A percentile compares a stretch with the other conserved stretches of the same genome.
Evolutionary conservation across 2,888 invertebrate species (phyloP).

Genomic region (Rhopalosiphum nymphaeae): DNA sequence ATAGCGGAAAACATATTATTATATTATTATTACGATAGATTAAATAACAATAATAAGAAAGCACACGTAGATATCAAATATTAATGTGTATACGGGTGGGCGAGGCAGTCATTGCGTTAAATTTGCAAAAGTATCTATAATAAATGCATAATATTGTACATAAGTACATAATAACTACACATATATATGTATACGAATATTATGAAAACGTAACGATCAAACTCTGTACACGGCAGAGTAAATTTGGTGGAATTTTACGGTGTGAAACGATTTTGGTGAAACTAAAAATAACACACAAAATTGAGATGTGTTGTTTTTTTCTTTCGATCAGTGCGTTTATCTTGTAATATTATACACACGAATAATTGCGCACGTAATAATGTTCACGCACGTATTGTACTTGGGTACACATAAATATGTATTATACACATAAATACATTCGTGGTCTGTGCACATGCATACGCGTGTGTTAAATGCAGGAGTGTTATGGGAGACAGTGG

Average conservation of each 20-base stretch:
- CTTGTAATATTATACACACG: background rate
- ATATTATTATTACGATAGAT: background rate
- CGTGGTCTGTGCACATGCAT: background rate
- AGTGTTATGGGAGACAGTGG: background rate
- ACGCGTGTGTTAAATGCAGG: background rate
- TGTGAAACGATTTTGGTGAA: background rate
- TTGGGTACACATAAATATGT: background rate
- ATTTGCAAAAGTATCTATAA: background rate
- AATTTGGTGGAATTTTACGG: background rate
- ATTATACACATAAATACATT: background rate
- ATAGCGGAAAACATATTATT: background rate
- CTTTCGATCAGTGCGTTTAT: background rate
- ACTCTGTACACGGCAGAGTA: background rate
- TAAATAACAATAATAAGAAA: background rate
- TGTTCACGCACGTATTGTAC: background rate
- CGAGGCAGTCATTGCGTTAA: background rate
- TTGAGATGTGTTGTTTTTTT: background rate
- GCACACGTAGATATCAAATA: background rate
- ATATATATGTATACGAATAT: background rate
- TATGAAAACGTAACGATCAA: background rate
- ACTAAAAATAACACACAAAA: background rate
- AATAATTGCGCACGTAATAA: background rate
- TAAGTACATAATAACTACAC: background rate
- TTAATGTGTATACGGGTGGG: background rate
- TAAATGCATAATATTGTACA: background rate